phyloP scores from a whole-genome alignment of 2,888 invertebrate species.

The Cerastoderma edule region DNA sequence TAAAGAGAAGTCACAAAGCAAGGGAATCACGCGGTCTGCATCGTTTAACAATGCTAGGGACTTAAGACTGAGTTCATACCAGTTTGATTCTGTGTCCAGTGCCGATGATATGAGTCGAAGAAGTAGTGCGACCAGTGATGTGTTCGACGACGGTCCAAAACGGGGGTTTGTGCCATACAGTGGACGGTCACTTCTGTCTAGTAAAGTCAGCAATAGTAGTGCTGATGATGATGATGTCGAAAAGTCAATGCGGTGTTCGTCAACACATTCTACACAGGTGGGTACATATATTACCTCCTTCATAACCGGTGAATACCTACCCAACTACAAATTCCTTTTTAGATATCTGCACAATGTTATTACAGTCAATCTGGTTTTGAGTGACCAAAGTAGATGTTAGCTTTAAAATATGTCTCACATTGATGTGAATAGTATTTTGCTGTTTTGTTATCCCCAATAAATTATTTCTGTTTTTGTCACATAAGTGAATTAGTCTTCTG shows the following conservation, averaged over 20 bases:
- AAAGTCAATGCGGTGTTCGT: conserved; percentile 43
- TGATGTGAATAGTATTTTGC: too few relatives aligned
- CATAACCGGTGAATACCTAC: too few relatives aligned
- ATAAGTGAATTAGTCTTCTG: too few relatives aligned
- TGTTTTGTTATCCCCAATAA: too few relatives aligned
- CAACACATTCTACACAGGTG: conserved; percentile 65
- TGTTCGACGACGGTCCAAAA: conserved; percentile 61
- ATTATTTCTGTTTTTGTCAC: too few relatives aligned
- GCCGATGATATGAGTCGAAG: conserved; percentile 68
- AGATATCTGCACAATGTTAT: too few relatives aligned
- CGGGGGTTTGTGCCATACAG: conserved; percentile 71
- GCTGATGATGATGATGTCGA: conserved; percentile 67
- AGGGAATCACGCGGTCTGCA: conserved; percentile 74
- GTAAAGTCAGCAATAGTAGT: conserved; percentile 67
- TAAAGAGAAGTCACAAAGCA: conserved; percentile 62
- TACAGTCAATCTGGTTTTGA: too few relatives aligned
- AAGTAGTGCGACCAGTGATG: conserved; percentile 64
- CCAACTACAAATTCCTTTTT: too few relatives aligned
- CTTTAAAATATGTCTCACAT: too few relatives aligned
- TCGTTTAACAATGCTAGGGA: conserved; percentile 75
- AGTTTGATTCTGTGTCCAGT: conserved; percentile 69
- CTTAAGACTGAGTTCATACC: conserved; percentile 62
- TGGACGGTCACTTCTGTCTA: conserved; percentile 62
- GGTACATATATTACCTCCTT: conserved; percentile 26
- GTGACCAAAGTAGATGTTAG: too few relatives aligned